Conservation (phyloP, 2,113 vertebrate genomes). For the Mormyrus lacerda region DNA sequence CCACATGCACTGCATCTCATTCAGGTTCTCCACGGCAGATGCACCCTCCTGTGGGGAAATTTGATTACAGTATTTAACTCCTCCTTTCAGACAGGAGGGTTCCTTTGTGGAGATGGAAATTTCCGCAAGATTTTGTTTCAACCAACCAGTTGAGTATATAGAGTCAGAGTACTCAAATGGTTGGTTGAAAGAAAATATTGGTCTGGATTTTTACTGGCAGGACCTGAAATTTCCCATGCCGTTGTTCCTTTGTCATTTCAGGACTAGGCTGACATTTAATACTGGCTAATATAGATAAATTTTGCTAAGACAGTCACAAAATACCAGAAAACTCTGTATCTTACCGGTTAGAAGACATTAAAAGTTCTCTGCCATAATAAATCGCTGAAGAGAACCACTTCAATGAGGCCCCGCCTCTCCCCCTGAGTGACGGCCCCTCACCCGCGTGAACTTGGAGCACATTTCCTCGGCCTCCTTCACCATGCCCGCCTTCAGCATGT, state of each 20-base stretch:
- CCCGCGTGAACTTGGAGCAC: conserved; percentile 98
- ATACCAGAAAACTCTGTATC: neutral
- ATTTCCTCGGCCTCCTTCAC: conserved; percentile 97
- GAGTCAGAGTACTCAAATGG: too few relatives aligned
- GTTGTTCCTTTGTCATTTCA: neutral
- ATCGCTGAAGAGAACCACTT: neutral
- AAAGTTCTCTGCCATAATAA: neutral
- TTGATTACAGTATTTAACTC: neutral
- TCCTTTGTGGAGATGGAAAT: neutral
- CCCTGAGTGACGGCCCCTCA: conserved; percentile 46
- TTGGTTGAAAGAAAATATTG: neutral
- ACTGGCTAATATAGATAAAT: neutral
- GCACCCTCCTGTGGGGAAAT: conserved; percentile 52
- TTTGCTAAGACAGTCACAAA: neutral
- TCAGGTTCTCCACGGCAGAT: conserved; percentile 61
- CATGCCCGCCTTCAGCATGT: conserved; percentile 93
- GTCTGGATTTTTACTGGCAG: neutral
- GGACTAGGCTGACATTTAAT: neutral
- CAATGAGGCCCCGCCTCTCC: neutral
- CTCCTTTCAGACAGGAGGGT: neutral
- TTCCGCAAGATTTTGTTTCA: neutral
- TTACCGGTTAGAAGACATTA: neutral
- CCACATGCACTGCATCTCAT: conserved; percentile 99
- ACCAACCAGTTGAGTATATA: neutral
- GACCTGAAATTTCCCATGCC: neutral